Evolutionary conservation across 2,888 invertebrate species (phyloP).

Genomic region (Masnerella sp.): DNA sequence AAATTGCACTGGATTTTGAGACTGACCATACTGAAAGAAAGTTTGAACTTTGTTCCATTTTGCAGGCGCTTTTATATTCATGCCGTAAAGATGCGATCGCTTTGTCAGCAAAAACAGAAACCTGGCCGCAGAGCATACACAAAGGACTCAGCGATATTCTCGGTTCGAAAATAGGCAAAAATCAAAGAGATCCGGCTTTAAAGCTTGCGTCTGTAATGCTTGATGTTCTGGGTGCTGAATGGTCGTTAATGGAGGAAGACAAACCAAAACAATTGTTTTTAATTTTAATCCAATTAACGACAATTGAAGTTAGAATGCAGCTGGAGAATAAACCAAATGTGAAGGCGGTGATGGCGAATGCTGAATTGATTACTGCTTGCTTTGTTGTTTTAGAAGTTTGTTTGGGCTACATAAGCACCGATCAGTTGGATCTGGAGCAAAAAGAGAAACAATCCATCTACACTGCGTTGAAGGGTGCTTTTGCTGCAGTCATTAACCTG

Average conservation of each 20-base stretch:
- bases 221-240: conserved; percentile 90
- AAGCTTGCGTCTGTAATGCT: conserved; percentile 89
- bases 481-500: conserved; percentile 88
- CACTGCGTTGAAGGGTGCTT: conserved; percentile 92
- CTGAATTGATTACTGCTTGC: conserved; percentile 89
- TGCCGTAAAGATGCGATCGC: conserved; percentile 84
- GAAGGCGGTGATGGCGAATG: conserved; percentile 87
- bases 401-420: conserved; percentile 87
- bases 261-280: conserved; percentile 90
- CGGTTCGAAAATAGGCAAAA: conserved; percentile 90
- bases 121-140: conserved; percentile 89
- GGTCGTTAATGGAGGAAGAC: conserved; percentile 89
- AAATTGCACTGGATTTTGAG: conserved; percentile 91
- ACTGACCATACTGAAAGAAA: conserved; percentile 93
- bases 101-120: conserved; percentile 83
- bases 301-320: conserved; percentile 96
- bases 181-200: conserved; percentile 92
- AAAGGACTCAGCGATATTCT: conserved; percentile 91
- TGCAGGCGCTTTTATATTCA: conserved; percentile 86
- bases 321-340: conserved; percentile 89
- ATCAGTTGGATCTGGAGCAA: conserved; percentile 90
- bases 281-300: conserved; percentile 89
- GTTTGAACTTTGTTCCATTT: conserved; percentile 90
- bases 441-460: conserved; percentile 95
- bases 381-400: conserved; percentile 89